Conservation (phyloP, 2,888 invertebrate species). For the Caenorhabditis panamensis region DNA sequence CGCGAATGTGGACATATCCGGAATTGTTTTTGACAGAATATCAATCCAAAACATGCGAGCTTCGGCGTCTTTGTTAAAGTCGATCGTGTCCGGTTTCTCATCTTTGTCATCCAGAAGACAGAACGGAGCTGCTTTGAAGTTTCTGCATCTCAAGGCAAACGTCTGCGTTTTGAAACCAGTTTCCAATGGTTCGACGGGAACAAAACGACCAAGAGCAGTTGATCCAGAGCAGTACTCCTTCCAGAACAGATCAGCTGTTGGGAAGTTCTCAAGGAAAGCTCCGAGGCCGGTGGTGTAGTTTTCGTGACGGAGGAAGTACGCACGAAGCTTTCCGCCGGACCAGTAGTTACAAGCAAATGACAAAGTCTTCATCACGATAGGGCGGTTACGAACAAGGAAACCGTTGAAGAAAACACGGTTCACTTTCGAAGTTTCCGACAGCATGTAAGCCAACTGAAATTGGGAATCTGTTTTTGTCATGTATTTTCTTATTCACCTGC, state of each 20-base stretch:
- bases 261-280: conserved; percentile 84
- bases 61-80: conserved; percentile 89
- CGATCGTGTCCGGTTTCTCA: conserved; percentile 89
- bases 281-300: conserved; percentile 87
- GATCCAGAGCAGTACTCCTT: conserved; percentile 87
- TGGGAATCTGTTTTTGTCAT: no score
- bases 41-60: conserved; percentile 93
- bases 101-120: conserved; percentile 85
- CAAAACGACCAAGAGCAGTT: conserved; percentile 84
- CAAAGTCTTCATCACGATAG: conserved; percentile 86
- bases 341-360: conserved; percentile 86
- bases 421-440: conserved; percentile 85
- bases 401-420: conserved; percentile 87
- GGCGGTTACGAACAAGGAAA: conserved; percentile 86
- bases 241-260: conserved; percentile 84
- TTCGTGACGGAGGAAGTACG: conserved; percentile 86
- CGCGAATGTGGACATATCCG: conserved; percentile 85
- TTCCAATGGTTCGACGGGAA: conserved; percentile 64
- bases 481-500: no score
- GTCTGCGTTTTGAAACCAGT: conserved; percentile 64
- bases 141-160: conserved; percentile 84
- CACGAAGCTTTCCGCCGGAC: conserved; percentile 82
- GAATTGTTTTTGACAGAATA: conserved; percentile 90
- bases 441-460: conserved; percentile 85
- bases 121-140: conserved; percentile 85